Evolutionary conservation across 2,797 vertebrate species (phyloP), one percentile per base, ranked within the genome.

Genomic region (Myiotriccus ornatus): DNA sequence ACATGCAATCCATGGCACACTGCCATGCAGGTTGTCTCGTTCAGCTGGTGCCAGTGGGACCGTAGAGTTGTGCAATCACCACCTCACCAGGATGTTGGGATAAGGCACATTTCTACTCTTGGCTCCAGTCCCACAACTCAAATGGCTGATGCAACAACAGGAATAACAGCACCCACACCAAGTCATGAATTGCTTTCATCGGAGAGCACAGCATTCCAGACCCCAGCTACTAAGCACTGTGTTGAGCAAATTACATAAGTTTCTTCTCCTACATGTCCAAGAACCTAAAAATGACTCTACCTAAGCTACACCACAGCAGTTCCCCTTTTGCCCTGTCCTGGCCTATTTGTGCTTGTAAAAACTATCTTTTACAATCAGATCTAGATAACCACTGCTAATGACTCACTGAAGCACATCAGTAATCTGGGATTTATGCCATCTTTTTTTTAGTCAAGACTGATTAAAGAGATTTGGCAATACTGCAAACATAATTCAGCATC

Each of bases 401-500:
- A 96, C 86, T 96, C 85, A 79, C 39, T 47, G 78, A 95, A 90
- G 52, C n/a, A 71, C 76, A 68, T 47, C 63, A 74, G 76, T 80
- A 75, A 92, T 88, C 71, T 79, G 71, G 68, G 88, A 94, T 73
- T 89, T 82, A 83, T 73, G 86, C 82, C 93, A 96, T 65, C 32
- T 23, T 35, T 59, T 83, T 94, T 87, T 74, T 69, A 94, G 91
- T 93, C 65, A 94, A 83, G 70, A 76, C n/a, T 83, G 84, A 94
- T 83, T 82, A 64, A 90, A 91, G 46, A 93, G 44, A 95, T 87
- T 84, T 91, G 89, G 83, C 91, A 91, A 79, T 50, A 76, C 39
- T 78, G 81, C 67, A 95, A 95, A 90, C 47, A 85, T 37, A 95
- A 92, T 68, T 90, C 93, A 91, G 88, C 84, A 87, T 85, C 67